Evolutionary conservation across 1,140 invertebrate genomes (phyloP), one percentile per base, ranked within the genome.

Genomic region (Anagrus nilaparvatae): DNA sequence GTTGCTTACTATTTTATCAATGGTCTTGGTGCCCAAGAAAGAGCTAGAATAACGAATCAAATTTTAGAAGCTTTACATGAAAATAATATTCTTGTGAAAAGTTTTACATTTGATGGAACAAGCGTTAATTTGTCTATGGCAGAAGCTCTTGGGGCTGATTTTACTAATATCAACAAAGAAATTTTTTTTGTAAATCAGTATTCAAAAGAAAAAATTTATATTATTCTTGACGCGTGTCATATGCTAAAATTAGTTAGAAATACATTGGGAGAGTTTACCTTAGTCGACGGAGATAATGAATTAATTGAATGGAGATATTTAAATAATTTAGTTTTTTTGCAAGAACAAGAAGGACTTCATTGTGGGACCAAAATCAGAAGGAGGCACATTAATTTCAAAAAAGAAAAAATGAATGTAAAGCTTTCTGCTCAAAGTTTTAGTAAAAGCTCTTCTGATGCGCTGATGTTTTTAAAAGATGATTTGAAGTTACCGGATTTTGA

Each of bases 161-260:
- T 50, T 20, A 36, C 46, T 27, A n/a, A 44, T 6, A 17, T 41
- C 19, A 48, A 54, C 47, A 33, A 45, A 12, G 41, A 52, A 46
- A 52, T 52, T 13, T 56, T 37, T 29, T 63, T 65, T 54, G 10
- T 12, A 20, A 58, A 65, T 40, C 56, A 58, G n/a, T 24, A 6
- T 9, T 48, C 36, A 29, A 24, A 42, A 18, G 28, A 53, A 20
- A 49, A 49, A 30, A 48, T 67, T 10, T 43, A 47, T 36, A 24
- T 58, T 18, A 51, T 64, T 36, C 38, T 59, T 19, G 61, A 65
- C 42, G 36, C 58, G 14, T 65, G 59, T 31, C 61, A 65, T 41
- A 58, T 65, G 52, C 32, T 66, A 8, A 66, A 68, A 54, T 48
- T 60, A 35, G 41, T 56, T 8, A 36, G 60, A 30, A 65, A 63